phyloP scores from a whole-genome alignment of 1,140 invertebrate species.

The Halictus rubicundus region DNA sequence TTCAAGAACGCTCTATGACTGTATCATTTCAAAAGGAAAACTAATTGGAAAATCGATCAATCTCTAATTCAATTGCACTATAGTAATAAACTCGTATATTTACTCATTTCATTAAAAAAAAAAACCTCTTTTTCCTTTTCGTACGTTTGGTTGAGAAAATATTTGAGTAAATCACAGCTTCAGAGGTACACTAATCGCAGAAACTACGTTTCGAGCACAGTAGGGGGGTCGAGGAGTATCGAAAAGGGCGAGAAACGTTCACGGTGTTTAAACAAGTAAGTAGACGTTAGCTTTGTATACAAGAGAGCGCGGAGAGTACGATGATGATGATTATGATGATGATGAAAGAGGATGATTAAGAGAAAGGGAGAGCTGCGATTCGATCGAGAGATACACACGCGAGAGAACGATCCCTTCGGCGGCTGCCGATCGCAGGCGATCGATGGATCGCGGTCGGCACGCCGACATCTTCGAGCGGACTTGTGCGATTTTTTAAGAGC shows the following conservation, averaged over 20 bases:
- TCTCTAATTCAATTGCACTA: no score
- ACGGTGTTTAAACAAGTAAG: constrained; percentile 51
- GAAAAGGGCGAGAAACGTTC: constrained; percentile 18
- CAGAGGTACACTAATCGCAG: no score
- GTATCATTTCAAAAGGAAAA: no score
- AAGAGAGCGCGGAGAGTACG: constrained; percentile 51
- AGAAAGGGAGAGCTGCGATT: constrained; percentile 43
- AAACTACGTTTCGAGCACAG: no score
- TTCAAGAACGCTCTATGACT: no score
- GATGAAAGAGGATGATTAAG: constrained; percentile 3
- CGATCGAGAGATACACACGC: constrained; percentile 10
- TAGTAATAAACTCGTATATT: no score
- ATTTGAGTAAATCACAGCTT: no score
- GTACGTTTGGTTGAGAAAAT: no score
- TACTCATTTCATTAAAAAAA: no score
- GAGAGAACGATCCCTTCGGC: constrained; percentile 50
- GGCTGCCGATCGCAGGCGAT: constrained; percentile 62
- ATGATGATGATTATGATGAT: constrained; percentile 6
- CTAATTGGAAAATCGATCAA: no score
- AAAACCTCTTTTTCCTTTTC: no score
- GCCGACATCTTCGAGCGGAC: constrained; percentile 61
- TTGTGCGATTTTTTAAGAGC: constrained; percentile 68
- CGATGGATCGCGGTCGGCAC: constrained; percentile 65
- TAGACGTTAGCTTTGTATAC: constrained; percentile 75
- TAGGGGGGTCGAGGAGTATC: no score